Conservation (phyloP, 1,140 invertebrate species). For the Eueides isabella region DNA sequence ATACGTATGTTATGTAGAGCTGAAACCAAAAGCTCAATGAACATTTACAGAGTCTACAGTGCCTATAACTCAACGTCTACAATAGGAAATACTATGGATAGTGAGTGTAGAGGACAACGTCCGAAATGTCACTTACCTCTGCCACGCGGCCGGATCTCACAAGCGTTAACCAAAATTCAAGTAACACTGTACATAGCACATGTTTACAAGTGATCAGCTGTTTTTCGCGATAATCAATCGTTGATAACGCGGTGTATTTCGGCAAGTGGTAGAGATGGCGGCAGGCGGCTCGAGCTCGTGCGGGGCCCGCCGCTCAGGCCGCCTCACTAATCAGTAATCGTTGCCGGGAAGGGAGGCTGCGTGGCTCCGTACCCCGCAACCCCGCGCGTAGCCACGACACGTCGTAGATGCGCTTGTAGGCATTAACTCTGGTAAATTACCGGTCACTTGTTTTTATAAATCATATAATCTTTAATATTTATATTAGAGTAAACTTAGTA, state of each 20-base stretch:
- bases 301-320: conserved; percentile 72
- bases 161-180: conserved; percentile 56
- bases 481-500: too few species aligned
- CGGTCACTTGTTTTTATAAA: too few species aligned
- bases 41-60: background rate
- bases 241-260: conserved; percentile 40
- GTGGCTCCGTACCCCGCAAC: conserved; percentile 52
- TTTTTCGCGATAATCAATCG: conserved; percentile 55
- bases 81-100: conserved; percentile 2
- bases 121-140: conserved; percentile 54
- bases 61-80: background rate
- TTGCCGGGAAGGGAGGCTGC: conserved; percentile 78
- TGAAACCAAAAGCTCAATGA: background rate
- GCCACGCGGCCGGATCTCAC: conserved; percentile 43
- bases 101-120: conserved; percentile 25
- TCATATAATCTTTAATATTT: too few species aligned
- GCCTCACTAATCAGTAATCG: conserved; percentile 80
- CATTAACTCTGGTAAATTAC: conserved; percentile 26
- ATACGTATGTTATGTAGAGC: background rate
- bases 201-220: conserved; percentile 67
- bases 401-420: conserved; percentile 43
- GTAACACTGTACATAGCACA: conserved; percentile 67
- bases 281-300: conserved; percentile 62
- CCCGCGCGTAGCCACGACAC: conserved; percentile 44
- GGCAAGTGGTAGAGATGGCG: conserved; percentile 37